Evolutionary conservation across 1,140 invertebrate genomes (phyloP), one percentile per base, ranked within the genome.

Genomic region (Drosophila pallidifrons): DNA sequence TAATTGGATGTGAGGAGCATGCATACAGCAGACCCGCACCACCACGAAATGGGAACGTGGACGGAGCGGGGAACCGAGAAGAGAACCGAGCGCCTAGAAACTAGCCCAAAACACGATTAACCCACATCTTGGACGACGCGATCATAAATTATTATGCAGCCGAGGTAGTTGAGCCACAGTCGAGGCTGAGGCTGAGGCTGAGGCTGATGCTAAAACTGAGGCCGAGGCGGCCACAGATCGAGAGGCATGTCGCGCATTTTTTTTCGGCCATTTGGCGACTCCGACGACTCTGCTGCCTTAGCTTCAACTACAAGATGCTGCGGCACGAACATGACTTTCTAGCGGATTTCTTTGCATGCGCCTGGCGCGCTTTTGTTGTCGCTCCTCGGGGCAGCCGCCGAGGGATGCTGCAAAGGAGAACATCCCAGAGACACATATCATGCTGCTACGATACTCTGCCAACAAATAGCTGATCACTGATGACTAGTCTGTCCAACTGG

Each of bases 121-220:
- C 91, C 91, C 91, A 91, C 91, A 91, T 91, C 86, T 91, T 91
- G 91, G 87, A 91, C 90, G 87, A 91, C 90, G 91, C 90, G 86
- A 91, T 91, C 91, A 91, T 91, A 91, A 91, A 91, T 91, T 91
- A 91, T 91, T 91, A 91, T 91, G 91, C 90, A 91, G 81, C 81
- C 71, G 77, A 79, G 73, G 76, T 67, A 65, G 55, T 68, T 52
- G 35, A 58, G 78, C 63, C 46, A 49, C 68, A 47, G 59, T 43
- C 28, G 11, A 25, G 35, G 54, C 45, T n/a, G n/a, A 43, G 11
- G 16, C 51, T 25, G 15, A n/a, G n/a, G n/a, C n/a, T n/a, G n/a
- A 38, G 30, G 47, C 54, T 38, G 35, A 38, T 10, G 35, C 35
- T 20, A n/a, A 38, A 41, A 47, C 54, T 13, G n/a, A 43, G 11